Evolutionary conservation across 2,888 invertebrate species (phyloP).

Genomic region (Cantharis rufa): DNA sequence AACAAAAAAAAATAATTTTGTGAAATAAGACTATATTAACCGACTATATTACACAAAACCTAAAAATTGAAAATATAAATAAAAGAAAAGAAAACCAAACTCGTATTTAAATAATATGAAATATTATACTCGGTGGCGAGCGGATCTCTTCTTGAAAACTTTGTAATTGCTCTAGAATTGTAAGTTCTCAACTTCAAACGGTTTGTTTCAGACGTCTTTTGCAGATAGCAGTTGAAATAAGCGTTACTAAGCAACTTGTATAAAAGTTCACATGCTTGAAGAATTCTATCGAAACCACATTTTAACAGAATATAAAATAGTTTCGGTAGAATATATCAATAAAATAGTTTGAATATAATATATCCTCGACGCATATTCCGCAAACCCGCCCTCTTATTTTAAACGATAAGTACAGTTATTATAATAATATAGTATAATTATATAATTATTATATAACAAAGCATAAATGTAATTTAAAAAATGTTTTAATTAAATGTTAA

Average conservation of each 20-base stretch:
- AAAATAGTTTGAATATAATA: neutral
- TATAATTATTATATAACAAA: no score
- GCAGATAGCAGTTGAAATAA: slow-evolving; percentile 40
- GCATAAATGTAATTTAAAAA: neutral
- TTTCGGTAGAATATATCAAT: neutral
- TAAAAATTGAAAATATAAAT: neutral
- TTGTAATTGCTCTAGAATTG: slow-evolving; percentile 38
- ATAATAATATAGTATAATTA: no score
- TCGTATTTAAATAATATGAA: slow-evolving; percentile 29
- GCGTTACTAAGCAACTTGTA: slow-evolving; percentile 39
- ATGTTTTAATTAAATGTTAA: neutral
- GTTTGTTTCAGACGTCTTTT: slow-evolving; percentile 37
- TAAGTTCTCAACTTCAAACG: slow-evolving; percentile 38
- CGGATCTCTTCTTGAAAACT: slow-evolving; percentile 38
- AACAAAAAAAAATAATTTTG: neutral
- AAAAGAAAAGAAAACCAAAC: slow-evolving; percentile 19
- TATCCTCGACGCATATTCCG: no score
- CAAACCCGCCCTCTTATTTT: no score
- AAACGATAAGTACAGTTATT: no score
- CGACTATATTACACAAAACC: neutral
- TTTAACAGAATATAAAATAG: neutral
- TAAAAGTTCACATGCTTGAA: slow-evolving; percentile 20
- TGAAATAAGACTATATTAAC: neutral
- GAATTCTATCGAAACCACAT: slow-evolving; percentile 17
- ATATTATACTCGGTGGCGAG: slow-evolving; percentile 30